These are phyloP conservation scores for Australoheros facetus DNA, from an alignment of 2,797 vertebrate species.

Conservation along the genomic window DNA sequence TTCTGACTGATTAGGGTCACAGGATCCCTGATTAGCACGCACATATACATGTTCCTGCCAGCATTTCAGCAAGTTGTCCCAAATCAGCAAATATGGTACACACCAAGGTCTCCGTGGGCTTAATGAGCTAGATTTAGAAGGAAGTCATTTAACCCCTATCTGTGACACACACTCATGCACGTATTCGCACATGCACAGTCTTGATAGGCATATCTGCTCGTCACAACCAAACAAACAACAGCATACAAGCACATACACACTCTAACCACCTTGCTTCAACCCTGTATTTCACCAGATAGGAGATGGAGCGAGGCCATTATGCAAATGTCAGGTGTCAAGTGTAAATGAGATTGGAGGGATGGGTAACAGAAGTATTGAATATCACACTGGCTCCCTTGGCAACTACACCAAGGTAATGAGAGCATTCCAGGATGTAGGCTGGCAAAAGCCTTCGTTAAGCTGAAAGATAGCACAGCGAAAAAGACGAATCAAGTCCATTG, in stretches of 20 bases:
- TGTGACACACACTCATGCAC: slow-evolving; percentile 21
- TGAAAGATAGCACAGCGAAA: slow-evolving; percentile 34
- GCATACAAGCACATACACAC: slow-evolving; percentile 19
- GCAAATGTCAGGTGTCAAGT: slow-evolving; percentile 82
- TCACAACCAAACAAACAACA: slow-evolving; percentile 40
- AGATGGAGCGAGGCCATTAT: slow-evolving; percentile 75
- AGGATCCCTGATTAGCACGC: slow-evolving; percentile 59
- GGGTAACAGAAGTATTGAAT: slow-evolving; percentile 76
- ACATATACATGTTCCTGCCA: slow-evolving; percentile 58
- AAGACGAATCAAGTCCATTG: slow-evolving; percentile 28
- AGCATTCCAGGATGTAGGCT: slow-evolving; percentile 63
- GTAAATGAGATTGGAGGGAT: slow-evolving; percentile 79
- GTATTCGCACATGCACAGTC: slow-evolving; percentile 15
- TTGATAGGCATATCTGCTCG: slow-evolving; percentile 39
- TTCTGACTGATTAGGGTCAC: slow-evolving; percentile 65
- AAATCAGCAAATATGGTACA: slow-evolving; percentile 66
- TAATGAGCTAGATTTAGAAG: slow-evolving; percentile 75
- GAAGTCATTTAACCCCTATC: slow-evolving; percentile 73
- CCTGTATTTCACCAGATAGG: slow-evolving; percentile 57
- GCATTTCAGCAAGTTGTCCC: slow-evolving; percentile 68
- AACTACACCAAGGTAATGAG: slow-evolving; percentile 70
- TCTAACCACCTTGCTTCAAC: slow-evolving; percentile 44
- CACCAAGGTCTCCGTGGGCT: slow-evolving; percentile 55
- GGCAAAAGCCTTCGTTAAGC: slow-evolving; percentile 51
- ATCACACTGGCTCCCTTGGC: slow-evolving; percentile 69